Base-by-base conservation (phyloP, 2,888 invertebrate genomes). In the Psylliodes chrysocephalus region DNA sequence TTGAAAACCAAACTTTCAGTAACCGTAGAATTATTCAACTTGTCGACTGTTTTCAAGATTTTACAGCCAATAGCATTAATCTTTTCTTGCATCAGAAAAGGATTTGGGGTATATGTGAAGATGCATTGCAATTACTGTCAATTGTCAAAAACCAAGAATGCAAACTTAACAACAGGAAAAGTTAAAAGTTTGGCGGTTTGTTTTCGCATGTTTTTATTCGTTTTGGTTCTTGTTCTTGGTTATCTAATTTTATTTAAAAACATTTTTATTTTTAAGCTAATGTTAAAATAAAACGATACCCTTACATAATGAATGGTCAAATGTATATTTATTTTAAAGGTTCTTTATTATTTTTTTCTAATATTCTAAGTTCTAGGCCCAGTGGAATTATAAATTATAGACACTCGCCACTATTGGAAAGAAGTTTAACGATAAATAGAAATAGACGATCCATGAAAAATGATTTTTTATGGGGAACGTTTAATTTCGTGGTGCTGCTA, bases 381-480 rank as follows among this genome's bases (percentile, higher is more conserved):
- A 14, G 17, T 42, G 6, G 6, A 18, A 28, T 28, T 49, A 15
- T 12, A 49, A 49, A 49, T 3, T 46, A 61, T 12, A 44, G 40
- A 30, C 30, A 15, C n/a, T 71, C 85, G 8, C 84, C 84, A 44
- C 79, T 86, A 63, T 83, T 89, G 46, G 84, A 85, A 70, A 84
- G 84, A 69, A 85, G 86, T 18, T 81, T 88, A 22, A 83, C 86
- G 59, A 69, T 87, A 8, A 85, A 84, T 51, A 86, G 86, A 70
- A 83, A 80, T 0, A 83, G 85, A 61, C 82, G 78, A 64, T 86
- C 84, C 75, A 84, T 86, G 1, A 83, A 84, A 5, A 82, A 77
- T 55, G 84, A 86, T 17, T 75, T 88, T n/a, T 84, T 85, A 69
- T 89, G 89, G 88, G 86, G 88, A 49, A 73, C 82, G 8, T 76